Evolutionary conservation across 2,113 vertebrate genomes (phyloP), one percentile per base, ranked within the genome.

Genomic region (Oncorhynchus clarkii): DNA sequence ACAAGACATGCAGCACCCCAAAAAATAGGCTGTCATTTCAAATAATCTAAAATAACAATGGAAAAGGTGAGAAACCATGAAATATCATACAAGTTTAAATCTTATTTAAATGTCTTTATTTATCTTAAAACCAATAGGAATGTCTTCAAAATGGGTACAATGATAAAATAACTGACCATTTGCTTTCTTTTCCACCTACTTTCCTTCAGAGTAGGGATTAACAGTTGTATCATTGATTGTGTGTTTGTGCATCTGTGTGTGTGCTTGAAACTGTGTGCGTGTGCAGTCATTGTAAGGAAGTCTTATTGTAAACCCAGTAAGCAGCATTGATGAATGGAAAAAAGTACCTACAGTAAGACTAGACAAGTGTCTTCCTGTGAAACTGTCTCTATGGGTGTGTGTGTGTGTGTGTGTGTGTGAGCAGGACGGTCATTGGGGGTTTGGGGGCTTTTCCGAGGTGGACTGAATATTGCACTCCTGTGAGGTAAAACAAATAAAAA

Each of bases 41-140:
- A 45, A 45, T 45, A 45, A 9, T 45, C 39, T 45, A 45, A 45
- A 12, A 45, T 39, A 9, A 39, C 9, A 45, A 45, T 11, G 39
- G 8, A 45, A 12, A 45, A 45, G 39, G 39, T 45, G 39, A 45
- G 2, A 69, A 70, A 70, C 80, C 60, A 80, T 62, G 6, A 57
- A 57, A 18, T 20, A 57, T 20, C 22, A 62, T 2, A 27, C 11
- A 66, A 82, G 68, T 82, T 79, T 77, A 81, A 45, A 91, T 92
- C 92, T 83, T 90, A 89, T 92, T 90, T 88, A 83, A 88, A 90
- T 82, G 76, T 79, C 78, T 93, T 93, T 88, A 90, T 92, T 92
- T 88, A 86, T 91, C 83, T 91, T 91, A 93, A 93, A 94, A 93
- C 90, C 91, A 92, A 93, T 92, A 93, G 84, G 91, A 92, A 92